A percentile compares a stretch with the other conserved stretches of the same genome.
phyloP scores from a whole-genome alignment of 2,113 vertebrate species.

The Aegithalos caudatus region DNA sequence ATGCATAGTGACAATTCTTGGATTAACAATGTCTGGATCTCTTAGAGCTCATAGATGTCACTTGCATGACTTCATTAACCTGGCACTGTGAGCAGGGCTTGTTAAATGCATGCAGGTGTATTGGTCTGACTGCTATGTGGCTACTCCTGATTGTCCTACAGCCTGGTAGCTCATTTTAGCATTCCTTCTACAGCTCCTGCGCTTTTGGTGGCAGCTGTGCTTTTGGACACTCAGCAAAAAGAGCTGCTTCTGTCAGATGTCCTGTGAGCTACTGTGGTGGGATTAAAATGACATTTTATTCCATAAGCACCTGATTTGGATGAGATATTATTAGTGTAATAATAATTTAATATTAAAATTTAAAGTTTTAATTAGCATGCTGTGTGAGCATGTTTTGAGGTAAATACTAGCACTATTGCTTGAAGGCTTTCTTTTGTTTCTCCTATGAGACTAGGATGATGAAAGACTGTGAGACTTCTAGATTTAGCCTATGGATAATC shows the following conservation, averaged over 20 bases:
- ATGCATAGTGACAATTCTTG: not conserved
- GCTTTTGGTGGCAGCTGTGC: accelerated
- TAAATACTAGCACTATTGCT: not conserved
- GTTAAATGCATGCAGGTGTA: not conserved
- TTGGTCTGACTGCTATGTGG: not conserved
- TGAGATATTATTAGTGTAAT: not conserved
- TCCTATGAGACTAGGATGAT: not conserved
- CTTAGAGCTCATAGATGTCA: not conserved
- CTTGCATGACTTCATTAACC: not conserved
- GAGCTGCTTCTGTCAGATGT: not conserved
- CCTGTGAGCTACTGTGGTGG: not conserved
- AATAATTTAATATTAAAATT: not conserved
- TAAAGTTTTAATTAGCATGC: not conserved
- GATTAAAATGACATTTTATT: not conserved
- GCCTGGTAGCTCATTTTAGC: not conserved
- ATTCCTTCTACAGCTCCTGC: not conserved
- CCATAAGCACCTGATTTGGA: not conserved
- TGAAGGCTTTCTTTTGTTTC: not conserved
- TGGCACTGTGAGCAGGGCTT: not conserved
- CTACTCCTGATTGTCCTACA: not conserved
- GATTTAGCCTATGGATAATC: constrained; percentile 7
- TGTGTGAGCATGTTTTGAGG: not conserved
- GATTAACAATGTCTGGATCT: not conserved
- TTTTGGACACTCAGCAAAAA: not conserved
- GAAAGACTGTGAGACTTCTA: not conserved